Conservation (phyloP, 2,888 invertebrate species). For the Lycophotia porphyrea region DNA sequence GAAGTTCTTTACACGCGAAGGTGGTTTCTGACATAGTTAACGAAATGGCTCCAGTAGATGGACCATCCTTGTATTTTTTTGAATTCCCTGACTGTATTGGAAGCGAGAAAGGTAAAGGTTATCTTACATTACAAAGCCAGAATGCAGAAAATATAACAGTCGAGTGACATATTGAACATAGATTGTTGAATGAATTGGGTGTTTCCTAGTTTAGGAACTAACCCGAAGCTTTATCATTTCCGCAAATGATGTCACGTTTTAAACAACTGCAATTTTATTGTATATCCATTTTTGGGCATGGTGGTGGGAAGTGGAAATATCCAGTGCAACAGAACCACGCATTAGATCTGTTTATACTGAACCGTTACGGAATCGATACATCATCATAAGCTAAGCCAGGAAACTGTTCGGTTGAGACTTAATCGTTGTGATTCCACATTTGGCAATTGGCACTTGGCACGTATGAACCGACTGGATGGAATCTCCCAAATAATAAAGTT, state of each 20-base stretch:
- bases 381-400: neutral
- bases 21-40: neutral
- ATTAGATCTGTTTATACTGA: neutral
- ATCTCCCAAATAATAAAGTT: constrained; percentile 16
- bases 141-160: neutral
- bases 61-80: neutral
- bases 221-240: neutral
- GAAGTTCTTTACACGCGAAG: neutral
- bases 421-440: neutral
- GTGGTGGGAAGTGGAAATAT: neutral
- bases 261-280: neutral
- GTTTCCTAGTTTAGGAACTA: constrained; percentile 2
- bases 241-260: neutral
- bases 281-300: neutral
- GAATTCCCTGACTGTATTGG: neutral
- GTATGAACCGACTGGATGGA: neutral
- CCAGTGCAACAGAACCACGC: too few relatives aligned
- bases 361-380: constrained; percentile 9
- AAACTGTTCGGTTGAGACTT: neutral
- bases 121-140: neutral
- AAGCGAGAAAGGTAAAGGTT: too few relatives aligned
- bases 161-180: too few relatives aligned
- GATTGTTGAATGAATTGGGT: too few relatives aligned
- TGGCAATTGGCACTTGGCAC: neutral
- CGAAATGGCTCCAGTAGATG: neutral